phyloP scores from a whole-genome alignment of 2,888 invertebrate genomes.

The Troides aeacus region DNA sequence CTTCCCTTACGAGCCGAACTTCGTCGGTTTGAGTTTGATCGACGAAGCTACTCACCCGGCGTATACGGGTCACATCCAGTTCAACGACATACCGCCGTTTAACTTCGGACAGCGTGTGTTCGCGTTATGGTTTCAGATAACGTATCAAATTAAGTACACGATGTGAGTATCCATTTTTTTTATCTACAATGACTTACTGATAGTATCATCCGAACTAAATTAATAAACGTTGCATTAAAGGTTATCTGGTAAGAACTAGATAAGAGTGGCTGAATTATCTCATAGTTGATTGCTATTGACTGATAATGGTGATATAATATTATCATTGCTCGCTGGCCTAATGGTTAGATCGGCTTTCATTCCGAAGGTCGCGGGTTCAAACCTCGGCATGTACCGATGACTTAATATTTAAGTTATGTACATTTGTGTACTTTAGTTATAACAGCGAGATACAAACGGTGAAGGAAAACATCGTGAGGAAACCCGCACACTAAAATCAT shows the following conservation, averaged over 20 bases:
- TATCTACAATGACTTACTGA: neutral
- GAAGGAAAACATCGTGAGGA: too few species aligned
- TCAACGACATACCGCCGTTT: slow-evolving; percentile 39
- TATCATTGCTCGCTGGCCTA: too few species aligned
- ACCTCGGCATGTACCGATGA: too few species aligned
- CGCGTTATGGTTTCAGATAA: slow-evolving; percentile 38
- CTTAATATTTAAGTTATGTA: too few species aligned
- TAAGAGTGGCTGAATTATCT: neutral
- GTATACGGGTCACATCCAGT: slow-evolving; percentile 36
- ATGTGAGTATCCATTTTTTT: slow-evolving; percentile 11
- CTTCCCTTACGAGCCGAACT: slow-evolving; percentile 38
- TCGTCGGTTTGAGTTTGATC: slow-evolving; percentile 33
- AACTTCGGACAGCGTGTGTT: slow-evolving; percentile 41
- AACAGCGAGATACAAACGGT: too few species aligned
- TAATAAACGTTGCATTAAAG: neutral
- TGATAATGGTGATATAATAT: neutral
- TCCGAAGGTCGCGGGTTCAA: too few species aligned
- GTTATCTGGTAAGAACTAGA: too few species aligned
- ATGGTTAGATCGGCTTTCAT: too few species aligned
- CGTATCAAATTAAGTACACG: neutral
- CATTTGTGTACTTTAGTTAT: too few species aligned
- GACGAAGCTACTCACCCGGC: slow-evolving; percentile 39
- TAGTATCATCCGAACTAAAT: neutral
- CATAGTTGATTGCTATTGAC: neutral
- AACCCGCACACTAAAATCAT: too few species aligned